Conservation (phyloP, 2,888 invertebrate genomes). For the Stenotaenia linearis region DNA sequence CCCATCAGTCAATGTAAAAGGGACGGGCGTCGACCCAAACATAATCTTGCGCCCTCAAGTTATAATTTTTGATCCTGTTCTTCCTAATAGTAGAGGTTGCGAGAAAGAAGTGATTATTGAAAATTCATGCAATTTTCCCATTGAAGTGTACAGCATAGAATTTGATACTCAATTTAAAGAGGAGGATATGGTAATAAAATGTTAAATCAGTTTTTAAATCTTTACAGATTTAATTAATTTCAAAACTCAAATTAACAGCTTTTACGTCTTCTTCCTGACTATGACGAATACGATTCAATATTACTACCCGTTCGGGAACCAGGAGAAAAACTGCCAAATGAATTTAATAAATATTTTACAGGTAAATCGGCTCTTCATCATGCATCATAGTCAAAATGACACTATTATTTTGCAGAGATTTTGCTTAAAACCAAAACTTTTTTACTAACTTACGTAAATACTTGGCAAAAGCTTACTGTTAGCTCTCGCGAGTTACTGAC, state of each 20-base stretch:
- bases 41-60: constrained; percentile 40
- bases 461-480: too few species aligned
- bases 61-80: constrained; percentile 57
- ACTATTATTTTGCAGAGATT: not conserved
- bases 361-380: too few species aligned
- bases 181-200: constrained; percentile 51
- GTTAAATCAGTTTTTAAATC: not conserved
- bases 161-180: constrained; percentile 50
- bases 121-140: constrained; percentile 60
- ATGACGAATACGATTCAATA: not conserved
- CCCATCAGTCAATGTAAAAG: constrained; percentile 35
- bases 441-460: not conserved
- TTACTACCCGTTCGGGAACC: not conserved
- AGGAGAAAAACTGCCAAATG: not conserved
- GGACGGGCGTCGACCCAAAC: constrained; percentile 47
- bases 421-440: not conserved
- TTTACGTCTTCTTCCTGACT: not conserved
- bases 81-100: constrained; percentile 59
- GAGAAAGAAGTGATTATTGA: constrained; percentile 57
- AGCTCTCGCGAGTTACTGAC: not conserved
- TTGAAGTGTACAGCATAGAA: constrained; percentile 64
- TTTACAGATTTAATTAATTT: too few species aligned
- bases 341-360: not conserved
- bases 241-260: not conserved
- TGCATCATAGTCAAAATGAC: too few species aligned